Evolutionary conservation across 2,113 vertebrate species (phyloP), one percentile per base, ranked within the genome.

Genomic region (Catharus minimus): DNA sequence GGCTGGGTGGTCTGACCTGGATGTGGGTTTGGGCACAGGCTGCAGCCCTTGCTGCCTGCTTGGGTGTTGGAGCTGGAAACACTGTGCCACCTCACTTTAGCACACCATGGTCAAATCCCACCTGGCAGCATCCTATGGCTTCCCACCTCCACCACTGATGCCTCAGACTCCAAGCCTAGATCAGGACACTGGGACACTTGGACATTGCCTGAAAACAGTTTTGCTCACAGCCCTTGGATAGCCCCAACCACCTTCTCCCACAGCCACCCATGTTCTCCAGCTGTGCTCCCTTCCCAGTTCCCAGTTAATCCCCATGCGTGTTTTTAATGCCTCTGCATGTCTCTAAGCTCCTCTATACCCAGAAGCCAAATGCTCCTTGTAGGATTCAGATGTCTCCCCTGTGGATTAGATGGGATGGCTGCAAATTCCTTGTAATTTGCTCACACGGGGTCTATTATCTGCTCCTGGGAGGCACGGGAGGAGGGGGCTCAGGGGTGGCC

Each of bases 271-370:
- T 66, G 66, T 11, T 82, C 30, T 90, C 94, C 94, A 94, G 88
- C 86, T 94, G 88, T 68, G 86, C 77, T 93, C 75, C 85, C 62
- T 94, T 91, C 61, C 90, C 73, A 15, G 21, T 80, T 86, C 43
- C 90, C 19, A 11, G 32, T 95, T 96, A 95, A 96, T 94, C 95
- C 94, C 86, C 77, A 4, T 55, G 92, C 11, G 47, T 69, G 71
- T 69, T 81, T 88, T 96, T 95, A 93, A 95, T 95, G 92, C 75
- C 77, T 87, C 92, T 85, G 92, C 86, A 50, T 47, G 69, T 78
- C 85, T 56, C 71, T 90, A 93, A 89, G 93, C 67, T 80, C 61
- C n/a, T 96, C 75, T 72, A 46, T 65, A 75, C 69, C 86, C 47
- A 62, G 65, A 79, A 94, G 73, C 79, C 75, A 94, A 92, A 72